Evolutionary conservation across 2,113 vertebrate species (phyloP), one percentile per base, ranked within the genome.

Genomic region (Elgaria multicarinata): DNA sequence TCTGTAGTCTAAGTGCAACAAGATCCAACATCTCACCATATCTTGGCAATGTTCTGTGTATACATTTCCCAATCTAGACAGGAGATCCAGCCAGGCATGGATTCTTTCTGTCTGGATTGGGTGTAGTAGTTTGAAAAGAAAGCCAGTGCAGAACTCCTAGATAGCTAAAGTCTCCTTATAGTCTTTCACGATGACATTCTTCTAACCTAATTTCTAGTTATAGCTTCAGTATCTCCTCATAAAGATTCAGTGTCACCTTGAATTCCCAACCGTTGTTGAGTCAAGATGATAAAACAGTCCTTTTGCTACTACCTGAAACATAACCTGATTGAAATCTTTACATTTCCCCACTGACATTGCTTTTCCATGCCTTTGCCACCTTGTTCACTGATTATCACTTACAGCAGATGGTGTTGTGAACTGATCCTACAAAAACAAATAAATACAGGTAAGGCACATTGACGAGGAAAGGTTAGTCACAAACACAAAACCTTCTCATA

Each of bases 381-480:
- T 71, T 36, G 8, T 58, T 74, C n/a, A 44, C 42, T 44, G 26
- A 28, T 83, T 90, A 92, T 64, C 67, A 83, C 20, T 44, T 66
- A n/a, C 3, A 39, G 4, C 22, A 31, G 12, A 33, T 16, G 66
- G 28, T 18, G 14, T 1, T 58, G 53, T 86, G 50, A 84, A 93
- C 20, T 16, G 91, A 33, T 79, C 4, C 46, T 87, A 20, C 6
- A 71, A 85, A 91, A 79, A n/a, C n/a, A n/a, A 93, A 93, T 76
- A 36, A 67, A 12, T 90, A 39, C 6, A 77, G 84, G 87, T 88
- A 13, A 18, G 83, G 89, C 42, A 94, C 64, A 92, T 80, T 14
- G 83, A 16, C 88, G 44, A 90, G 13, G n/a, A 24, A 90, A 95
- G 81, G 14, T 75, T 84, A 95, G 85, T 79, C n/a, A 86, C 28